These are phyloP conservation scores for Tuta absoluta DNA, from an alignment of 2,888 invertebrate species.

Conservation along the genomic window DNA sequence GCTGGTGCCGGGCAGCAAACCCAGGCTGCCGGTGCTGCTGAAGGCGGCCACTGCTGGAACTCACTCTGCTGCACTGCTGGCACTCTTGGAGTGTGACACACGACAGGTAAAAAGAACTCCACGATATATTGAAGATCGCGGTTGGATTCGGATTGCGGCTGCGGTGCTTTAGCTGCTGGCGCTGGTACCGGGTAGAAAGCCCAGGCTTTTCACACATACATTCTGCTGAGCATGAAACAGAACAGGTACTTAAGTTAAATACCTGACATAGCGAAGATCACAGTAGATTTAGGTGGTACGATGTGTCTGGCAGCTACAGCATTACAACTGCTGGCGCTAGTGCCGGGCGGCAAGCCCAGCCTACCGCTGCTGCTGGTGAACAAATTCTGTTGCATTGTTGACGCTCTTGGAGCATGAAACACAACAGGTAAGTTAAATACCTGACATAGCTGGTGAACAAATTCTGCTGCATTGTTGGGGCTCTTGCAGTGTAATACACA, in stretches of 20 bases:
- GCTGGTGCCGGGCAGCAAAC: conserved; percentile 53
- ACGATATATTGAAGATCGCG: conserved; percentile 66
- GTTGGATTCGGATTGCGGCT: conserved; percentile 63
- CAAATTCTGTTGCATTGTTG: conserved; percentile 67
- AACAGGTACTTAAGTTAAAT: conserved; percentile 73
- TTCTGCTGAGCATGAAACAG: conserved; percentile 67
- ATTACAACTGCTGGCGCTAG: conserved; percentile 60
- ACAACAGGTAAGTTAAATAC: conserved; percentile 67
- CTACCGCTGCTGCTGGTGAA: conserved; percentile 62
- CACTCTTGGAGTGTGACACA: conserved; percentile 66
- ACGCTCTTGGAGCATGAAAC: conserved; percentile 67
- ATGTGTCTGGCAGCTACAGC: conserved; percentile 63
- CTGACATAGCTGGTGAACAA: conserved; percentile 67
- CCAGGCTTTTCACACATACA: conserved; percentile 65
- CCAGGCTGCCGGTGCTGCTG: conserved; percentile 58
- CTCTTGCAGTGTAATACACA: conserved; percentile 32
- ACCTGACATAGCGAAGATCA: conserved; percentile 66
- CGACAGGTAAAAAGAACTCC: conserved; percentile 71
- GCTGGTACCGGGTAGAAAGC: conserved; percentile 53
- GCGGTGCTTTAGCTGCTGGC: conserved; percentile 65
- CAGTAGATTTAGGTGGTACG: too few species aligned
- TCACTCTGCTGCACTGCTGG: conserved; percentile 66
- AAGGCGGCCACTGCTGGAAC: conserved; percentile 68
- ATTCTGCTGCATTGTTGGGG: conserved; percentile 61
- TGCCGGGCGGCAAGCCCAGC: conserved; percentile 53